These are phyloP conservation scores for Acleris holmiana DNA, from an alignment of 2,888 invertebrate genomes.

Conservation along the genomic window DNA sequence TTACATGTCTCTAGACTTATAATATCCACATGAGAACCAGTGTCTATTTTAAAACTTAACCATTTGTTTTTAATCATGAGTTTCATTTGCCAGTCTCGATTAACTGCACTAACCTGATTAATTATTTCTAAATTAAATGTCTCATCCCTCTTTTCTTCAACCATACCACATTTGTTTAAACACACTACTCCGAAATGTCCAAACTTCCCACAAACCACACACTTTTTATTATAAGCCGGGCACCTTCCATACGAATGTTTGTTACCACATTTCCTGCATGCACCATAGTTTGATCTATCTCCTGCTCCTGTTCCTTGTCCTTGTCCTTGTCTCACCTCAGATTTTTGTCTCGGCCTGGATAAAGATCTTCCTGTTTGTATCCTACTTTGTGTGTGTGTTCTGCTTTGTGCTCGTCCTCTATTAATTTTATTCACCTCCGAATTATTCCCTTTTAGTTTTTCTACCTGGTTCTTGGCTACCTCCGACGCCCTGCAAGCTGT, in stretches of 20 bases:
- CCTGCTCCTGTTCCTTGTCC: background rate
- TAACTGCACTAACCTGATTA: background rate
- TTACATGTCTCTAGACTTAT: constrained; percentile 6
- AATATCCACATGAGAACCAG: constrained; percentile 23
- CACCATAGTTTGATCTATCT: background rate
- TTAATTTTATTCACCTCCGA: background rate
- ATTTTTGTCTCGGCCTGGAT: background rate
- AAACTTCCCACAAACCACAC: constrained; percentile 8
- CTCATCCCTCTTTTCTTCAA: background rate
- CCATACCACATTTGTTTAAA: background rate
- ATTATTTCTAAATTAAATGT: background rate
- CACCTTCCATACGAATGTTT: constrained; percentile 6
- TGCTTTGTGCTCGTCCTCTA: background rate
- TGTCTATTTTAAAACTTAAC: constrained; percentile 17
- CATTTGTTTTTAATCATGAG: background rate
- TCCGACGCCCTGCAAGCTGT: constrained; percentile 13
- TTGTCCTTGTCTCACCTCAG: background rate
- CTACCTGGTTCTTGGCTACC: constrained; percentile 1
- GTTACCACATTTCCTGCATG: constrained; percentile 16
- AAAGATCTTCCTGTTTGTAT: background rate
- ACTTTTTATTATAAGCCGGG: constrained; percentile 23
- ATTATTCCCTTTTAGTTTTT: background rate
- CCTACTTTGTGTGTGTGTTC: background rate
- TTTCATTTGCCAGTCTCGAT: constrained; percentile 13
- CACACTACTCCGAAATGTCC: constrained; percentile 8